Conservation (phyloP, 2,888 invertebrate genomes). For the Empis livida region DNA sequence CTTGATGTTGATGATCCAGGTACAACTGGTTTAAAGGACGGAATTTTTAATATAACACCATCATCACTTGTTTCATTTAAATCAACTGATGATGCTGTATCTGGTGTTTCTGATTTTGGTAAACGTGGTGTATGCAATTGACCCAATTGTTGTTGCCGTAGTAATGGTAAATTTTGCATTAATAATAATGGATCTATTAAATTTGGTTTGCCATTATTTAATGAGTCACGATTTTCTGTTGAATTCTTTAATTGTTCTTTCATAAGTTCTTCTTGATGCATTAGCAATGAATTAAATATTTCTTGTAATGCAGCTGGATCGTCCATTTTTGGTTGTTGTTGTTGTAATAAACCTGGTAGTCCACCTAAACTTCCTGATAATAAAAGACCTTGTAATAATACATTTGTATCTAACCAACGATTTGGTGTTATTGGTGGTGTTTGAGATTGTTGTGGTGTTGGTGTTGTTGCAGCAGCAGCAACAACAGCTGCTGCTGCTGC, state of each 20-base stretch:
- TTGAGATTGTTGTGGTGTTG: slow-evolving; percentile 11
- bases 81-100: slow-evolving; percentile 35
- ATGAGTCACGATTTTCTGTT: slow-evolving; percentile 15
- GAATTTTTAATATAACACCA: slow-evolving; percentile 81
- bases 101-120: slow-evolving; percentile 37
- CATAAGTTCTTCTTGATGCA: slow-evolving; percentile 19
- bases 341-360: slow-evolving; percentile 11
- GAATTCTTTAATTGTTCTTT: slow-evolving; percentile 12
- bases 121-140: slow-evolving; percentile 26
- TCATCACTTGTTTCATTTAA: slow-evolving; percentile 36
- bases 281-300: slow-evolving; percentile 24
- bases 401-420: slow-evolving; percentile 23
- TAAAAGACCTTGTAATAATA: slow-evolving; percentile 28
- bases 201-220: slow-evolving; percentile 21
- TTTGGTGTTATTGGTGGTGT: slow-evolving; percentile 16
- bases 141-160: slow-evolving; percentile 21
- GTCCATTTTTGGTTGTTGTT: slow-evolving; percentile 16
- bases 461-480: slow-evolving; percentile 2
- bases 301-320: slow-evolving; percentile 27
- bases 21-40: slow-evolving; percentile 67
- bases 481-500: slow-evolving; percentile 2
- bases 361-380: slow-evolving; percentile 22
- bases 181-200: slow-evolving; percentile 22
- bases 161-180: slow-evolving; percentile 20
- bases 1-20: slow-evolving; percentile 26